These are phyloP conservation scores for Saccopteryx bilineata DNA, from an alignment of 2,113 vertebrate species.

Conservation along the genomic window DNA sequence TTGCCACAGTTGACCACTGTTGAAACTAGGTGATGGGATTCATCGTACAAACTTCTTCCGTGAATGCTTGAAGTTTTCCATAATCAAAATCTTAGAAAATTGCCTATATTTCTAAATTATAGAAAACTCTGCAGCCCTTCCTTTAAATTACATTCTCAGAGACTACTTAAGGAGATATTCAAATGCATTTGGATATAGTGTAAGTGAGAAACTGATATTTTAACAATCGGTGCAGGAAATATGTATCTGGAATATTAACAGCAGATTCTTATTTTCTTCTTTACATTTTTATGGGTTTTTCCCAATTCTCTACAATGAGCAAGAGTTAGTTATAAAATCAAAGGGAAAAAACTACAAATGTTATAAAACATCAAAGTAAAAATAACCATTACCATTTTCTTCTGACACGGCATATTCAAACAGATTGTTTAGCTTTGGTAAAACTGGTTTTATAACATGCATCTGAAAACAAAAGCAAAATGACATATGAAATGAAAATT, in stretches of 20 bases:
- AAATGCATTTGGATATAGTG: not conserved
- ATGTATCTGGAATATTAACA: not conserved
- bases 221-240: not conserved
- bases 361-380: conserved; percentile 48
- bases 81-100: not conserved
- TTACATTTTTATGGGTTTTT: not conserved
- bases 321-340: conserved; percentile 29
- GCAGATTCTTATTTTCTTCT: not conserved
- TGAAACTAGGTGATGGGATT: too few relatives aligned
- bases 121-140: not conserved
- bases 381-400: conserved; percentile 87
- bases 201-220: not conserved
- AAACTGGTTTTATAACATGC: conserved; percentile 96
- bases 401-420: conserved; percentile 90
- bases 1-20: not conserved
- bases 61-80: not conserved
- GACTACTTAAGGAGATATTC: not conserved
- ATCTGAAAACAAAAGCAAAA: conserved; percentile 89
- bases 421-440: conserved; percentile 93
- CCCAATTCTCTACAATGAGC: not conserved
- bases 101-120: not conserved
- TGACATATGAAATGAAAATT: not conserved
- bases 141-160: not conserved
- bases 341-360: not conserved
- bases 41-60: not conserved